phyloP scores from a whole-genome alignment of 2,113 vertebrate genomes.

The Chiloscyllium plagiosum region DNA sequence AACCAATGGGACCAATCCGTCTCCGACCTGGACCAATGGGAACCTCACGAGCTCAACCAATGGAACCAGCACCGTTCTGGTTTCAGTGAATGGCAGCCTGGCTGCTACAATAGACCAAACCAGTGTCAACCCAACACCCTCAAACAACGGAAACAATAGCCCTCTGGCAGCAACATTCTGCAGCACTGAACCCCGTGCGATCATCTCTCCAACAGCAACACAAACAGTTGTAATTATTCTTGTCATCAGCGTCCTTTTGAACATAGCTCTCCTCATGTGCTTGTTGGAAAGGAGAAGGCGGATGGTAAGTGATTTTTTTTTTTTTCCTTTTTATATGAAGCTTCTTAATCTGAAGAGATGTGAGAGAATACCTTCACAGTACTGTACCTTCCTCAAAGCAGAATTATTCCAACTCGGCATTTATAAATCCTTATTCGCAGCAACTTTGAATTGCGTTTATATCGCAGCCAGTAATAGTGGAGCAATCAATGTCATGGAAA shows the following conservation, averaged over 20 bases:
- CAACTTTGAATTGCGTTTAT: no score
- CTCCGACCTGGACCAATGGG: not conserved
- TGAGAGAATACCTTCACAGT: not conserved
- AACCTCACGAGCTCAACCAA: not conserved
- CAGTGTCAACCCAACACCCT: not conserved
- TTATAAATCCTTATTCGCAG: no score
- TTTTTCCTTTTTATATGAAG: not conserved
- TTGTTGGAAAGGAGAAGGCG: not conserved
- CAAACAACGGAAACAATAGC: not conserved
- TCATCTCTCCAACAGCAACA: rapidly evolving
- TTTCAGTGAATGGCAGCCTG: not conserved
- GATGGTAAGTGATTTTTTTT: not conserved
- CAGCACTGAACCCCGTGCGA: not conserved
- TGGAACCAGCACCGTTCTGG: not conserved
- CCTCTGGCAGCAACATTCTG: not conserved
- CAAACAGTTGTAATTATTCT: not conserved
- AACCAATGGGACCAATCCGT: not conserved
- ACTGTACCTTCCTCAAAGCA: not conserved
- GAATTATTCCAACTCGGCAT: not conserved
- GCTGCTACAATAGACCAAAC: no score
- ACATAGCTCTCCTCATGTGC: not conserved
- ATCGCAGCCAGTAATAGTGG: no score
- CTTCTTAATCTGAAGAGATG: no score
- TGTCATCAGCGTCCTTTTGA: not conserved
- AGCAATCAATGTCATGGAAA: no score